A percentile compares a stretch with the other conserved stretches of the same genome.
Conservation (phyloP, 1,140 invertebrate species). For the Acyrthosiphon pisum region DNA sequence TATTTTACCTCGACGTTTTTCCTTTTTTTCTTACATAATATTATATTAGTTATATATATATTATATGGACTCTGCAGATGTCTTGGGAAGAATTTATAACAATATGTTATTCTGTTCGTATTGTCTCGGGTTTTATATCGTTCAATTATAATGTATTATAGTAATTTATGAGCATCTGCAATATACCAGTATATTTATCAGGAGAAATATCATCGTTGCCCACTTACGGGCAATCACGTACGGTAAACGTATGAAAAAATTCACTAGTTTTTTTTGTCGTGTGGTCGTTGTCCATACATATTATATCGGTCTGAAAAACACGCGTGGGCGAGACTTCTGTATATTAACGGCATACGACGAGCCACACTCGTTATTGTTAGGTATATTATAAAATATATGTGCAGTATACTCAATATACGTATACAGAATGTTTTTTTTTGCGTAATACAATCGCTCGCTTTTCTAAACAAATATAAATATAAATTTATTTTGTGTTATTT, state of each 20-base stretch:
- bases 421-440: not conserved
- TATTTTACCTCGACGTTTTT: not conserved
- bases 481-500: not conserved
- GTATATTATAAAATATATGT: not conserved
- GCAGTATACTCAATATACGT: not conserved
- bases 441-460: not conserved
- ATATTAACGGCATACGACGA: not conserved
- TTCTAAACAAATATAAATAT: not conserved
- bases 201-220: not conserved
- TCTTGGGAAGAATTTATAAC: not conserved
- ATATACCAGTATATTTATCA: not conserved
- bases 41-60: not conserved
- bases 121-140: conserved; percentile 7
- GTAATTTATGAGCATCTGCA: not conserved
- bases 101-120: not conserved
- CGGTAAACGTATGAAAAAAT: not conserved
- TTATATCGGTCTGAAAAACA: not conserved
- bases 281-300: not conserved
- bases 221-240: not conserved
- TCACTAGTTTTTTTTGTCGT: not conserved
- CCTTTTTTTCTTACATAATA: not conserved
- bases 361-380: not conserved
- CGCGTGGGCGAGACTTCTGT: not conserved
- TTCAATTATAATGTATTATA: not conserved
- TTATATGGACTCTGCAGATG: not conserved